These are phyloP conservation scores for Cinclus cinclus DNA, from an alignment of 2,113 vertebrate genomes.

Conservation along the genomic window DNA sequence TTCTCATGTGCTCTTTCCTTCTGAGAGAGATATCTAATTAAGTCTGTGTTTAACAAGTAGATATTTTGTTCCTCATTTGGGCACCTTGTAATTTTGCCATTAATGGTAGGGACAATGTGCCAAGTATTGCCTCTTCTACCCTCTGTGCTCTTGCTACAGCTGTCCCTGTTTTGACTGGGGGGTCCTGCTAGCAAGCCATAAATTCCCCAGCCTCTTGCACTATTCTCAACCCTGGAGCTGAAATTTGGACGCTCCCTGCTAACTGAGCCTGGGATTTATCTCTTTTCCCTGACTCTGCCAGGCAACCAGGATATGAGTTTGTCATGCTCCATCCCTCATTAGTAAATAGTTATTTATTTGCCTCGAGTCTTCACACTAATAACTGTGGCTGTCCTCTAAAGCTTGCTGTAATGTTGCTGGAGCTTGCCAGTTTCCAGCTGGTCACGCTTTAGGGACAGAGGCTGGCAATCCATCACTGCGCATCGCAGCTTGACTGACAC, in stretches of 20 bases:
- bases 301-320: background rate
- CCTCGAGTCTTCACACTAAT: conserved; percentile 14
- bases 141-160: background rate
- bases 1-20: background rate
- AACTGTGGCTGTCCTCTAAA: background rate
- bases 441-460: background rate
- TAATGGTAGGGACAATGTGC: background rate
- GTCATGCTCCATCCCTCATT: conserved; percentile 6
- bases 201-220: background rate
- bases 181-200: background rate
- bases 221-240: background rate
- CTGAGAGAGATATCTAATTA: background rate
- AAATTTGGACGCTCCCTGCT: background rate
- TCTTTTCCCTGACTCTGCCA: background rate
- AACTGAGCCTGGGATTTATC: background rate
- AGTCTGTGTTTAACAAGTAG: background rate
- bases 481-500: background rate
- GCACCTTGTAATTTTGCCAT: background rate
- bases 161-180: background rate
- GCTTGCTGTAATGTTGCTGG: background rate
- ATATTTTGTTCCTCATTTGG: background rate
- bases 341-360: conserved; percentile 32
- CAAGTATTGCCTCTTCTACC: background rate
- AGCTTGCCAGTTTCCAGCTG: background rate
- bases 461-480: background rate